Evolutionary conservation across 2,797 vertebrate species (phyloP), one percentile per base, ranked within the genome.

Genomic region (Microhierax caerulescens): DNA sequence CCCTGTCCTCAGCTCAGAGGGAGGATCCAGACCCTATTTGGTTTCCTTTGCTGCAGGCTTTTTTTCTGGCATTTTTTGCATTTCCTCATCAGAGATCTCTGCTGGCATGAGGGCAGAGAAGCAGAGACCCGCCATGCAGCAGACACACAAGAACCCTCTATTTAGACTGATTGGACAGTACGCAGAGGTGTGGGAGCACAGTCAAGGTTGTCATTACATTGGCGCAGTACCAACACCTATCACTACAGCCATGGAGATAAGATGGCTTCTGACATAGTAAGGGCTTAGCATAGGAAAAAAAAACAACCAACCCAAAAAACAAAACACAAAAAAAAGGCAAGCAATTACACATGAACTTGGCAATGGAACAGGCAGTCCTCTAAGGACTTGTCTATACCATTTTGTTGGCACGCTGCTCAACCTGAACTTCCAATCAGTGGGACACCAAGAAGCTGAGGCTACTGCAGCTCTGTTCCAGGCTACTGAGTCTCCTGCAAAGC

Each of bases 201-300:
- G 54, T 25, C 80, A 54, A 88, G 60, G 83, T 4, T 69, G 65
- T 53, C 70, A 81, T 19, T 36, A 41, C 36, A 15, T 0, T 74
- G 84, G 85, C 41, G 1, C 48, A 24, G 15, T 34, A 85, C 24
- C 86, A 91, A 30, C 30, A 24, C 68, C 50, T 78, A 3, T 10
- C 5, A 0, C 86, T 64, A 39, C 48, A 32, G 48, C 28, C 36
- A 2, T 3, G 65, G 81, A 91, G 65, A 70, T 56, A 63, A 92
- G 83, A 93, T 39, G 53, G 43, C 20, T 95, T 74, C 67, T 87
- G 93, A 94, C 86, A 90, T 11, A 88, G 73, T n/a, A 78, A 72
- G 57, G 57, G 47, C 17, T 94, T 47, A 91, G 50, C 73, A 39
- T 3, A 45, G 28, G 7, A 13, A 11, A 16, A 6, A n/a, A n/a